phyloP scores from a whole-genome alignment of 2,113 vertebrate species.

The Mellivora capensis region DNA sequence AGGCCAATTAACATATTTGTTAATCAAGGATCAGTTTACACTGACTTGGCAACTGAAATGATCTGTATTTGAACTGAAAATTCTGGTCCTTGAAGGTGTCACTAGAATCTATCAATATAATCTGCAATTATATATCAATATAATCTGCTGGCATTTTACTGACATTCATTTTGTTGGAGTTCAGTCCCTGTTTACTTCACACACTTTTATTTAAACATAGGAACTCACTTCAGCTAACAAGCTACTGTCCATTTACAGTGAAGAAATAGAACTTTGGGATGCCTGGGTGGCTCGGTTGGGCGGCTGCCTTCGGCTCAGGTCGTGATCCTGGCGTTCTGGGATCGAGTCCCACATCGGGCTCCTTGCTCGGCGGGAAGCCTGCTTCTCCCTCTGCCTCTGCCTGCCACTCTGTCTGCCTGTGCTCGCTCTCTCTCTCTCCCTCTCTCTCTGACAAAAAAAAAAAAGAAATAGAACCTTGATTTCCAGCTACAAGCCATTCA shows the following conservation, averaged over 20 bases:
- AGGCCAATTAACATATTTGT: neutral
- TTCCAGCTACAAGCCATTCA: neutral
- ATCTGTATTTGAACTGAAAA: neutral
- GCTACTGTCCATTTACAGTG: neutral
- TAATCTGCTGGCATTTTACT: neutral
- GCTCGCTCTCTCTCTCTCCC: too few relatives aligned
- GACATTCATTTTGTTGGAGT: neutral
- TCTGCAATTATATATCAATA: neutral
- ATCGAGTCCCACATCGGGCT: too few relatives aligned
- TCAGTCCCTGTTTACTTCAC: neutral
- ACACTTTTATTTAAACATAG: neutral
- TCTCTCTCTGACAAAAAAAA: too few relatives aligned
- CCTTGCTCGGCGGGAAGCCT: too few relatives aligned
- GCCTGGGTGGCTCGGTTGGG: too few relatives aligned
- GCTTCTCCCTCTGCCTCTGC: too few relatives aligned
- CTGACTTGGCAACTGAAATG: neutral
- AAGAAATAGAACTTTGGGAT: neutral
- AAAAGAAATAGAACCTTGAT: neutral
- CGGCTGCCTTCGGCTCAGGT: too few relatives aligned
- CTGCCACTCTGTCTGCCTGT: too few relatives aligned
- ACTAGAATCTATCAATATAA: neutral
- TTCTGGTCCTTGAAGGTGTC: neutral
- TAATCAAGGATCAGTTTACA: neutral
- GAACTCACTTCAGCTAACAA: neutral
- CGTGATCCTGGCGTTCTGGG: too few relatives aligned